Percentiles rank a stretch among this genome's conserved stretches.
These are phyloP conservation scores for Microctonus hyperodae DNA, from an alignment of 2,888 invertebrate genomes.

Conservation along the genomic window DNA sequence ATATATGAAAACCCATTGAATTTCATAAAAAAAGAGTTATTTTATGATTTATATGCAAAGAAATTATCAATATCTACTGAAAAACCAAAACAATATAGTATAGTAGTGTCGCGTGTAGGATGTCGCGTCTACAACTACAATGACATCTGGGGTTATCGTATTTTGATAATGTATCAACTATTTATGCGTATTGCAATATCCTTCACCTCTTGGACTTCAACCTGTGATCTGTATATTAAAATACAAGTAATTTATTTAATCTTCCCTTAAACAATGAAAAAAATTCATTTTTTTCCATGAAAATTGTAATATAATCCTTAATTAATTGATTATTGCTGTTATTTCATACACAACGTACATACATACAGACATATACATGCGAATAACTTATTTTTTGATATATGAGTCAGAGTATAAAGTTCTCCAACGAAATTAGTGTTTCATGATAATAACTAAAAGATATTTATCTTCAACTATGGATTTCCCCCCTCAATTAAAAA, in stretches of 20 bases:
- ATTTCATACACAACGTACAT: no score
- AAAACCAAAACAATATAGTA: not conserved
- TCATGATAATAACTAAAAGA: not conserved
- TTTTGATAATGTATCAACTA: conserved; percentile 2
- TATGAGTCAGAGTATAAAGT: no score
- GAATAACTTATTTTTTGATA: no score
- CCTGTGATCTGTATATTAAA: not conserved
- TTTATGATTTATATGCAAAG: not conserved
- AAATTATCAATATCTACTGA: not conserved
- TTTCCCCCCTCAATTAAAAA: not conserved
- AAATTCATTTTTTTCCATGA: no score
- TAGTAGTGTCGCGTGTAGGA: not conserved
- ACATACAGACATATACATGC: no score
- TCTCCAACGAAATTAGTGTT: not conserved
- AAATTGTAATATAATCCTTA: no score
- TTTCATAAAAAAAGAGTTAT: not conserved
- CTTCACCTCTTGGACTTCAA: conserved; percentile 24
- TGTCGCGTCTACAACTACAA: conserved; percentile 1
- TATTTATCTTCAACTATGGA: not conserved
- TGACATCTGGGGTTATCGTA: conserved; percentile 20
- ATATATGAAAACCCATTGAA: no score
- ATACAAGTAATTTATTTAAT: not conserved
- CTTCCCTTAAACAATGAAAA: not conserved
- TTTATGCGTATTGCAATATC: not conserved
- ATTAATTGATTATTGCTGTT: no score